Evolutionary conservation across 2,888 invertebrate species (phyloP), one percentile per base, ranked within the genome.

Genomic region (Neoitamus cyanurus): DNA sequence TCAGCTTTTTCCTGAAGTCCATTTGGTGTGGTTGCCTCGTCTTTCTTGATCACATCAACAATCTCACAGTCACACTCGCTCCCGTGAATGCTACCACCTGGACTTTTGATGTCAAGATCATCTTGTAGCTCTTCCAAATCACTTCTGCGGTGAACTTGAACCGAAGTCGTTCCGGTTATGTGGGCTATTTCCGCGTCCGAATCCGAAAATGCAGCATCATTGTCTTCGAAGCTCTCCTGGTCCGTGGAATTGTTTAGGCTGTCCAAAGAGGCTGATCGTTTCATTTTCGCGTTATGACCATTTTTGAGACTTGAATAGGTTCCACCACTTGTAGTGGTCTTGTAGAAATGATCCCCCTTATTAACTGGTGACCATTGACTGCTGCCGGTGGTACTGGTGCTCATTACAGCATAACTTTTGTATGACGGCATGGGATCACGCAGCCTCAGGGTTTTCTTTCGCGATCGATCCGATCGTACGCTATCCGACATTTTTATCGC

Each of bases 161-260:
- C 91, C 1, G 89, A 88, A 3, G 90, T 91, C 69, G 89, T 90
- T 68, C 90, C 90, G 0, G 91, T 90, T n/a, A 91, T 90, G 80
- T 91, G 91, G 1, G 93, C 92, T 68, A 94, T 93, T 89, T 94
- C 94, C n/a, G 94, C 93, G 83, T 94, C 94, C 0, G 94, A 94
- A 88, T 94, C 94, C 3, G 94, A 93, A 89, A 94, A 88, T 68
- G 83, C 93, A 9, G 34, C 93, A 31, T 92, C 93, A 88, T 93
- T 93, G 42, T 93, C 94, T 88, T 94, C 94, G 31, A 93, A 93
- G 84, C 93, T 93, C 84, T 92, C 94, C 70, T 93, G 93, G 88
- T 94, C 94, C 0, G 94, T 94, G 3, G 94, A 93, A 90, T 94
- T 94, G 85, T 94, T 94, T 36, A 95, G 92, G 86, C 94, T 94